Base-by-base conservation (phyloP, 2,888 invertebrate species). In the Acholoe squamosa region DNA sequence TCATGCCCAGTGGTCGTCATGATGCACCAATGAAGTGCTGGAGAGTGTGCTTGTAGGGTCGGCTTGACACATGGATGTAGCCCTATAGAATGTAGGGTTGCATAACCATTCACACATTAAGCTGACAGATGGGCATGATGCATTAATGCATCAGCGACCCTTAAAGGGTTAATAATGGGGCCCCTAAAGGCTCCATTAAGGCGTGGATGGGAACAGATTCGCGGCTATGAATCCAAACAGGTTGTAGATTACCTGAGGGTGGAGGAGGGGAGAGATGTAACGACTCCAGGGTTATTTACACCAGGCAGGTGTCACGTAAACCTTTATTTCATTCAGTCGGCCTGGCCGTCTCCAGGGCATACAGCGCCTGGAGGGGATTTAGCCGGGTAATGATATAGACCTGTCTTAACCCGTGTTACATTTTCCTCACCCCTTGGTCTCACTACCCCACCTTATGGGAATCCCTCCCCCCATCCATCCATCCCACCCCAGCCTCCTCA, bases 271-370 rank as follows among this genome's bases (percentile, higher is more conserved):
- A n/a, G 5, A 43, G 43, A 43, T 43, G 5, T 43, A 43, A 43
- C 43, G 43, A 14, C 61, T 19, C 61, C 61, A n/a, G 61, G 61
- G 61, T 76, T 80, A 80, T 80, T 80, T 80, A 80, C 80, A 80
- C 1, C 80, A 19, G 34, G 34, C 34, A 19, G 22, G 80, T 80
- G 80, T 80, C 80, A 80, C 80, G 0, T 80, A 25, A 43, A 80
- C 22, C 80, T 43, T 80, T 43, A 80, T 80, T 33, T 80, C 80
- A 80, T 43, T 80, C 61, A n/a, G 43, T 43, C 5, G 3, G 43
- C 43, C 43, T 43, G 43, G 43, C 43, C 43, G 3, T 43, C 43
- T 43, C 43, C 43, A 43, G 43, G 43, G 43, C 43, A 3, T 43
- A 10, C 43, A 3, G 43, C 43, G 61, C 61, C 61, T n/a, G 71